Evolutionary conservation across 2,888 invertebrate species (phyloP), one percentile per base, ranked within the genome.

Genomic region (Meliscaeva auricollis): DNA sequence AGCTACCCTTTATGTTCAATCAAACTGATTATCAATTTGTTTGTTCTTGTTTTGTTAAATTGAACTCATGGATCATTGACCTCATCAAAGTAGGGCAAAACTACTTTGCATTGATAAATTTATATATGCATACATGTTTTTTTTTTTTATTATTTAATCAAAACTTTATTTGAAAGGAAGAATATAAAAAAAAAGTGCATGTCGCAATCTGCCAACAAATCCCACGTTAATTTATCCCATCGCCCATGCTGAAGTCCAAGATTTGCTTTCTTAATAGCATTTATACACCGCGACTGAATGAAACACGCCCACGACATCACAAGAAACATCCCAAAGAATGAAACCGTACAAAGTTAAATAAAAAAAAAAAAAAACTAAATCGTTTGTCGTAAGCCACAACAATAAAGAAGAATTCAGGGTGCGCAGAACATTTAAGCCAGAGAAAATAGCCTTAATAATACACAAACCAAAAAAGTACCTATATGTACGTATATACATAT

Each of bases 171-270:
- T 50, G 50, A 73, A 73, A 60, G 58, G 50, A 58, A 50, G 52
- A 56, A 68, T 64, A 64, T 46, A 30, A 56, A 70, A 73, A 35
- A 35, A 52, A 66, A 79, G 66, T 83, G 78, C 73, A 83, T 81
- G 74, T 56, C 44, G 52, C 48, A 80, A 74, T 80, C 66, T 80
- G 80, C 84, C 80, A 80, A 72, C 58, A 54, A 73, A 66, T 80
- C 80, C 84, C 84, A 84, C 84, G 84, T 84, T 66, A 58, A 84
- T 84, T 84, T 84, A 72, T 82, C 58, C 58, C 50, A 66, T 75
- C 84, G 84, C 80, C 80, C 84, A 84, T 84, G 48, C 70, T 54
- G 7, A 75, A 75, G 80, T 80, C 75, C 70, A 60, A 80, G 75
- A 80, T 79, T 79, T 79, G 75, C 66, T 75, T 74, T 66, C 70